Percentiles rank a stretch among this genome's conserved stretches.
Evolutionary conservation across 2,797 vertebrate genomes (phyloP).

Genomic region (Alectoris magna): DNA sequence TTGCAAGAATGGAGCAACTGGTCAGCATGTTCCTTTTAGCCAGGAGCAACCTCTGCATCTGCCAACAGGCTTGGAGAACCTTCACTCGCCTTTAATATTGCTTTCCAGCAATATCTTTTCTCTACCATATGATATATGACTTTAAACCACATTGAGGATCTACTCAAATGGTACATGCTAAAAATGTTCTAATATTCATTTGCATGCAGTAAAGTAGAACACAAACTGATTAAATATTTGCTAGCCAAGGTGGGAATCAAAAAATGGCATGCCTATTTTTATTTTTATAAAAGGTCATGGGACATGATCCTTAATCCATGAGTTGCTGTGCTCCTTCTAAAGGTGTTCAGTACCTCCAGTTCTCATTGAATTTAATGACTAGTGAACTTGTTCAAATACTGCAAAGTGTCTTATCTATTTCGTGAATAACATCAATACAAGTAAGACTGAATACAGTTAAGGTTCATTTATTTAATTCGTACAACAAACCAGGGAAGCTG

Average conservation of each 20-base stretch:
- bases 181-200: neutral
- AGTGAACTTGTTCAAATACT: neutral
- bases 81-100: neutral
- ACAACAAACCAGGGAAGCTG: neutral
- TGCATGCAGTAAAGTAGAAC: neutral
- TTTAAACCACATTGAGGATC: neutral
- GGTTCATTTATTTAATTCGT: neutral
- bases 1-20: neutral
- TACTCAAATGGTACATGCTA: neutral
- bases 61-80: neutral
- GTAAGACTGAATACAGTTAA: neutral
- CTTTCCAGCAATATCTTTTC: neutral
- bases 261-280: neutral
- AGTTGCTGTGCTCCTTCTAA: neutral
- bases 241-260: neutral
- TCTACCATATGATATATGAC: neutral
- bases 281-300: neutral
- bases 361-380: neutral
- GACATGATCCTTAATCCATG: neutral
- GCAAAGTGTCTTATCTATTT: fast-evolving
- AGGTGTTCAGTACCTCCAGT: fast-evolving
- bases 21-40: neutral
- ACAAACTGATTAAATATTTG: neutral
- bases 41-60: neutral
- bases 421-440: neutral